phyloP scores from a whole-genome alignment of 2,113 vertebrate species.

The Gymnorhina tibicen region DNA sequence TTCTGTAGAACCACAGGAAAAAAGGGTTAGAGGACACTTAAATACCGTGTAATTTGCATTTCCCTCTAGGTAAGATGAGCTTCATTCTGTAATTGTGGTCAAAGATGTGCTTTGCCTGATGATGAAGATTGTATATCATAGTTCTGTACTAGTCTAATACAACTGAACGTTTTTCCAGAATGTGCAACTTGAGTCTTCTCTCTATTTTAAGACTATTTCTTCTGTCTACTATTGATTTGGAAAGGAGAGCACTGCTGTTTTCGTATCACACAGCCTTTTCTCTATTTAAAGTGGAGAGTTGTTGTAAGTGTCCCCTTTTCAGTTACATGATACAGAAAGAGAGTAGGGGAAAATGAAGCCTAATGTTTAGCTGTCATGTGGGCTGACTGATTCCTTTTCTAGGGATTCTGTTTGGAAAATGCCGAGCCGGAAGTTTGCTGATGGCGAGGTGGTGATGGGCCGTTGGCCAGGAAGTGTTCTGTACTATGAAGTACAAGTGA shows the following conservation, averaged over 20 bases:
- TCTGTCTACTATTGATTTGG: background rate
- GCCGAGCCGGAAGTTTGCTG: constrained; percentile 80
- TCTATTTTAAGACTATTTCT: background rate
- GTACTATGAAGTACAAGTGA: constrained; percentile 90
- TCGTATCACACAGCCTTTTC: background rate
- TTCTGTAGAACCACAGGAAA: background rate
- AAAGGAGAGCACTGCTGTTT: background rate
- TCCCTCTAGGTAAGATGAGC: background rate
- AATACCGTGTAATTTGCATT: background rate
- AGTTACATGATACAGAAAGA: background rate
- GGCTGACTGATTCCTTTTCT: background rate
- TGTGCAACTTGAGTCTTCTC: accelerated
- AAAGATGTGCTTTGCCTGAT: background rate
- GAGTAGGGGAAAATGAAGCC: background rate
- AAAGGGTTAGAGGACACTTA: background rate
- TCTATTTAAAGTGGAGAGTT: background rate
- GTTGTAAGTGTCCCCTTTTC: background rate
- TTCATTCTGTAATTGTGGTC: background rate
- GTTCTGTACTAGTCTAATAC: background rate
- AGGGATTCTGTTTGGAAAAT: constrained; percentile 72
- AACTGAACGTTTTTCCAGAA: background rate
- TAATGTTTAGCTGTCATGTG: accelerated
- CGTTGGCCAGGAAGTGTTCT: constrained; percentile 94
- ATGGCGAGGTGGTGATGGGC: constrained; percentile 89
- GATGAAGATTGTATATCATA: background rate